Base-by-base conservation (phyloP, 2,113 vertebrate species). In the Motacilla alba region DNA sequence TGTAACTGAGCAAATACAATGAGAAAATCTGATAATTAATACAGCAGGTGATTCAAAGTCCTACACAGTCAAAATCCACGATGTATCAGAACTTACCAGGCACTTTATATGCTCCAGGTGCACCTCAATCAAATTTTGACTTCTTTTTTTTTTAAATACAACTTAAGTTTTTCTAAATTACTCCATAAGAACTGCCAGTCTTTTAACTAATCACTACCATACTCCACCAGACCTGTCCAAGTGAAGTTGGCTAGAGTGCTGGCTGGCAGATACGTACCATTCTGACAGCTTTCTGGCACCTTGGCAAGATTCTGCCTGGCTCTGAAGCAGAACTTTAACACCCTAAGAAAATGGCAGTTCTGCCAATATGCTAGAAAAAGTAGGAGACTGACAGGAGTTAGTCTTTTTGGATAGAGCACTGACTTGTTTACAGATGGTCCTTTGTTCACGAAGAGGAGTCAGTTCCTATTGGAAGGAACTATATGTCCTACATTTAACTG, bases 181-280 rank as follows among this genome's bases (percentile, higher is more conserved):
- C 93, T 75, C 68, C 56, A 13, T 37, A 89, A 88, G 90, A 96
- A 92, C 58, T 88, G 91, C 93, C 89, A 94, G 66, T 73, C 80
- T 94, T 95, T 94, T 75, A 94, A 95, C 77, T 97, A 97, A 96
- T 94, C 91, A 91, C 68, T 96, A 91, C 93, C 95, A 96, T 64
- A 96, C 90, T 89, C 76, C 80, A 93, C 62, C 67, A 94, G 85
- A 96, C 44, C 94, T 90, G 85, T 90, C 91, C 93, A 95, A 96
- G 74, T 73, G 41, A 43, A 94, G 75, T 37, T 95, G 94, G 95
- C 93, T 66, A 91, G 87, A 67, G 43, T 3, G 43, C 76, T 80
- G 93, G 77, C 50, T 95, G 97, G 92, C 96, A 95, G 73, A 63
- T 46, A 55, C 8, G 37, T 60, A 93, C 83, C 68, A 92, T 67